Base-by-base conservation (phyloP, 2,888 invertebrate genomes). In the Lithophane socia region DNA sequence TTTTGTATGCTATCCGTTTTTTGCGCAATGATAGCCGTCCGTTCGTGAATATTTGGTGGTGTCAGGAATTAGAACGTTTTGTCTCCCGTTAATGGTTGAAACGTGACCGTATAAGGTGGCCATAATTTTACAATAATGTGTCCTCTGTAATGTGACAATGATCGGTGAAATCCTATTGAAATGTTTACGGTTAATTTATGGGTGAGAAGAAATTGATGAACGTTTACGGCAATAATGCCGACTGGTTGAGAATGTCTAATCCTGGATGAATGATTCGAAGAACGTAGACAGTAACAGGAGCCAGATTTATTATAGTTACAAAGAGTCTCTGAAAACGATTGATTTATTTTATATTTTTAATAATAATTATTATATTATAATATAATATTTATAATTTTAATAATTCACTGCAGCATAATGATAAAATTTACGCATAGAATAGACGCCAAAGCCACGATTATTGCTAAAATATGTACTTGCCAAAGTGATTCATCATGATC, bases 61-160 rank as follows among this genome's bases (percentile, higher is more conserved):
- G 92, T 92, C 92, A 93, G 95, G 96, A 95, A 95, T 96, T 96
- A 96, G 94, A 89, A 86, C 92, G 95, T 96, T 96, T 96, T 96
- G 96, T 96, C 96, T 96, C 94, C 95, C 81, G 83, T 95, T 96
- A 96, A 96, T 96, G 96, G 95, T 93, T 91, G 91, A 92, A 96
- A 96, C 96, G 96, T 96, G 96, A 96, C 96, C 93, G 92, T 92
- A 91, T 91, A 93, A 92, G 92, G 92, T 91, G 93, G 91, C 90
- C 92, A 90, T 94, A 95, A 96, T 96, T 96, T 95, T 88, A 92
- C 92, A 92, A 93, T 95, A 94, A 95, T 94, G 92, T 94, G 93
- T 93, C 91, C 92, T 89, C 93, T 92, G 93, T 93, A 91, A 93
- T 92, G 92, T 93, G 95, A 95, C 96, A 95, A 92, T 90, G 94